Percentiles rank a stretch among this genome's conserved stretches.
phyloP scores from a whole-genome alignment of 2,113 vertebrate species.

The Patagioenas fasciata region DNA sequence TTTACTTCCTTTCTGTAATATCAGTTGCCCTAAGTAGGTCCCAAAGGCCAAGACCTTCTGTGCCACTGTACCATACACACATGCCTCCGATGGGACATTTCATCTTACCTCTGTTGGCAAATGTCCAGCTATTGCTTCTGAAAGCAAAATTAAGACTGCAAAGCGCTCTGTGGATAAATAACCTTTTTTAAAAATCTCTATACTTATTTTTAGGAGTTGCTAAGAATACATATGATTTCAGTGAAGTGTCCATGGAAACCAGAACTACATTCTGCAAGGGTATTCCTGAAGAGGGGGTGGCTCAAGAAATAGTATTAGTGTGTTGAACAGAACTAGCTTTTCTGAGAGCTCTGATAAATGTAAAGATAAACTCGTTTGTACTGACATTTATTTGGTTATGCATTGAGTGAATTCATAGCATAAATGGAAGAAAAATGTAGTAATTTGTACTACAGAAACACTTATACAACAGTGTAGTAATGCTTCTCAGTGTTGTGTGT shows the following conservation, averaged over 20 bases:
- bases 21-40: rapidly evolving
- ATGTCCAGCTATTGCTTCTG: neutral
- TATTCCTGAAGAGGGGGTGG: neutral
- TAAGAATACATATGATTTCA: neutral
- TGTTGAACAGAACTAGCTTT: neutral
- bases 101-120: neutral
- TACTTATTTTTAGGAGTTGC: constrained; percentile 35
- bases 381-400: neutral
- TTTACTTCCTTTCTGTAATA: neutral
- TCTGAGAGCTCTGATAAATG: neutral
- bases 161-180: neutral
- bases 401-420: neutral
- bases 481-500: neutral
- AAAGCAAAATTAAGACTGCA: neutral
- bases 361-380: neutral
- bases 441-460: neutral
- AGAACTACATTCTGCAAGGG: neutral
- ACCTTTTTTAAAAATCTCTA: neutral
- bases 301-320: neutral
- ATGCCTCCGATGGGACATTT: neutral
- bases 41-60: neutral
- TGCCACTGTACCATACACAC: neutral
- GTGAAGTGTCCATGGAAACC: constrained; percentile 39
- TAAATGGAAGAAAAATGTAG: neutral
- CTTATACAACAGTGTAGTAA: neutral